Percentiles rank a stretch among this genome's conserved stretches.
Conservation (phyloP, 2,888 invertebrate species). For the Zaprionus lineosus region DNA sequence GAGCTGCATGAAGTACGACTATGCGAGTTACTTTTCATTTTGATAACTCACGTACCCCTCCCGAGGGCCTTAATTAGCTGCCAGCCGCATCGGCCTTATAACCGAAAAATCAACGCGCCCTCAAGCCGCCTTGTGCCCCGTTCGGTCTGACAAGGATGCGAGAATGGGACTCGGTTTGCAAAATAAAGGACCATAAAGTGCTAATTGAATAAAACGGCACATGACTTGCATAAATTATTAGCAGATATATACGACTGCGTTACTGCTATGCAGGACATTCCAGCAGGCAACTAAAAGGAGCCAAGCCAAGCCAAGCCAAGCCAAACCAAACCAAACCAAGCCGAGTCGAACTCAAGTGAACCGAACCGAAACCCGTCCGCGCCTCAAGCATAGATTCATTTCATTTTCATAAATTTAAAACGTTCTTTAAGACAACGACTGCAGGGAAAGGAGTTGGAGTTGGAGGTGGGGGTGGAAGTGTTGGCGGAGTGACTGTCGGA, state of each 20-base stretch:
- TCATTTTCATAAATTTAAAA: constrained; percentile 77
- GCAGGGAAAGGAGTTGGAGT: background rate
- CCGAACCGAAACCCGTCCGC: constrained; percentile 46
- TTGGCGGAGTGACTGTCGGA: no score
- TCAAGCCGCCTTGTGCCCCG: constrained; percentile 45
- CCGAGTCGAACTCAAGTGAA: constrained; percentile 9
- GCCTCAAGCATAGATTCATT: constrained; percentile 65
- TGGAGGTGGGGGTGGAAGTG: background rate
- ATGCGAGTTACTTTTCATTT: constrained; percentile 73
- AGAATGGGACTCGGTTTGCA: constrained; percentile 33
- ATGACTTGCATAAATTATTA: constrained; percentile 81
- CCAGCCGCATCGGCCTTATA: constrained; percentile 76
- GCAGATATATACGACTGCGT: constrained; percentile 56
- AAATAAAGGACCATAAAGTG: constrained; percentile 80
- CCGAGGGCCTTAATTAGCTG: constrained; percentile 75
- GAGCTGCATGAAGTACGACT: constrained; percentile 28
- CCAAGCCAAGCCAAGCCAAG: background rate
- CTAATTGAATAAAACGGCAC: constrained; percentile 82
- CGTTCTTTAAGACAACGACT: constrained; percentile 59
- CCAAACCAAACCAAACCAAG: background rate
- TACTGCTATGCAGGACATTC: constrained; percentile 61
- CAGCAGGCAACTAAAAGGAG: constrained; percentile 12
- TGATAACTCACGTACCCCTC: constrained; percentile 78
- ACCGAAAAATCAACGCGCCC: constrained; percentile 79
- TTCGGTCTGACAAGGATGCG: no score